Evolutionary conservation across 1,140 invertebrate genomes (phyloP), one percentile per base, ranked within the genome.

Genomic region (Thalassaphorura encarpata): DNA sequence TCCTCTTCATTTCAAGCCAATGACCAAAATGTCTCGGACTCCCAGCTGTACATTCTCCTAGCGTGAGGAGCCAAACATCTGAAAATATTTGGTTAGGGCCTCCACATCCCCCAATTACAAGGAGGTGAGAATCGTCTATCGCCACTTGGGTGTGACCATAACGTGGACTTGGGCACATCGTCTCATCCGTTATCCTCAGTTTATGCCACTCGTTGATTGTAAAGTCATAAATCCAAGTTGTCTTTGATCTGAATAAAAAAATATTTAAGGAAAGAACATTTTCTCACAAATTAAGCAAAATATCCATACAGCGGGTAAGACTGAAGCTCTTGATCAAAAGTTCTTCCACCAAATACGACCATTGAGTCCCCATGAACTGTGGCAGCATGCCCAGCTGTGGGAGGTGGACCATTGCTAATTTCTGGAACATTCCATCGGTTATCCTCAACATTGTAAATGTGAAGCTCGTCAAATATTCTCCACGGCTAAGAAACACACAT

Each of bases 391-490:
- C 91, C 93, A 41, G 89, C 86, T 69, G 83, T 82, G 1, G 90
- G 84, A 39, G 81, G 87, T 52, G 82, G 87, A 47, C 77, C 76
- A 47, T 82, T 70, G 0, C 77, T 75, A 31, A 78, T 74, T 66
- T 79, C 79, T 31, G 90, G 75, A 58, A 82, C 76, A 50, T 76
- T 80, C 94, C 94, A 97, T 60, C 83, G 79, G 72, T 94, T 95
- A 21, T 77, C 78, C 54, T 74, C 75, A 28, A 90, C 82, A 71
- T 85, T 84, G 67, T 94, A 97, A 45, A 87, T 78, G 71, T 98
- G 93, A 40, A 97, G 76, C 72, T 97, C 91, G 72, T 90, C 89
- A 67, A 93, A 95, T 67, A 94, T 79, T 62, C 83, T 82, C 76
- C 84, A 85, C 66, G 74, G 71, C 75, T 78, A 50, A 31, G 71